Percentiles rank a stretch among this genome's conserved stretches.
Evolutionary conservation across 2,888 invertebrate genomes (phyloP).

Genomic region (Latheticus oryzae): DNA sequence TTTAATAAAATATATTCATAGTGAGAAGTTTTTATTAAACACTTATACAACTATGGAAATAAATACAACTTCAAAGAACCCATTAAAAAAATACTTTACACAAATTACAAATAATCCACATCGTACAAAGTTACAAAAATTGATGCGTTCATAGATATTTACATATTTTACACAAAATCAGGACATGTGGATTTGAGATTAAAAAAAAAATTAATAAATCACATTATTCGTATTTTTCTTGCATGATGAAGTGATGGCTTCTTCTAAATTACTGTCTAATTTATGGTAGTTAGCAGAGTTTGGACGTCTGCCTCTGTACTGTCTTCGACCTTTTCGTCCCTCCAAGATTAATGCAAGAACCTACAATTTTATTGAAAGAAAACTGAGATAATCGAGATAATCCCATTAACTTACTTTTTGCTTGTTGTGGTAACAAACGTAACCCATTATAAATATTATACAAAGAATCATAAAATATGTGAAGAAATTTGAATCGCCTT

Average conservation of each 20-base stretch:
- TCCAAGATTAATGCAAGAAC: conserved; percentile 74
- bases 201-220: conserved; percentile 66
- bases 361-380: conserved; percentile 61
- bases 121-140: conserved; percentile 39
- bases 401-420: conserved; percentile 67
- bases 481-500: conserved; percentile 75
- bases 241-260: conserved; percentile 73
- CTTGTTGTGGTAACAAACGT: conserved; percentile 75
- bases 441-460: conserved; percentile 71
- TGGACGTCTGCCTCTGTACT: conserved; percentile 67
- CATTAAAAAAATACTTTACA: conserved; percentile 1
- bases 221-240: conserved; percentile 69
- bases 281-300: conserved; percentile 75
- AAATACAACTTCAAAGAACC: conserved; percentile 6
- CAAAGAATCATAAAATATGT: conserved; percentile 75
- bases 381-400: not conserved
- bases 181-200: conserved; percentile 21
- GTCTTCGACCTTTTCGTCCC: conserved; percentile 67
- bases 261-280: conserved; percentile 75
- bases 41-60: conserved; percentile 25
- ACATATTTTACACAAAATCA: conserved; percentile 30
- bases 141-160: conserved; percentile 28
- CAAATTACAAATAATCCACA: conserved; percentile 4
- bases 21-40: conserved; percentile 12
- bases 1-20: conserved; percentile 22